Percentiles rank a stretch among this genome's conserved stretches.
Conservation (phyloP, 2,888 invertebrate genomes). For the Eristalis pertinax region DNA sequence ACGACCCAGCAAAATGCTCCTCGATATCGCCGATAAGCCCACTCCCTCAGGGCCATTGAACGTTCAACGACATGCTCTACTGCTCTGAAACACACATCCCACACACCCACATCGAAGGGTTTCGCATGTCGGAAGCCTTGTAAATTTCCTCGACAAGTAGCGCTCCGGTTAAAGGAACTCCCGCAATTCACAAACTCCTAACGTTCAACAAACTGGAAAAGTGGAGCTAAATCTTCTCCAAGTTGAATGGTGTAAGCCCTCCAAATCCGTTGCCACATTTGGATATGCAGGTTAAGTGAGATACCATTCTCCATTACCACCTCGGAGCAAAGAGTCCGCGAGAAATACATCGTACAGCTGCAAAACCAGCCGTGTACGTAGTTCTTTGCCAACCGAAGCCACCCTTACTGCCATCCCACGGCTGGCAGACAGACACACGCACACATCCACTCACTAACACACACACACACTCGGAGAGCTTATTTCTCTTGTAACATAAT, state of each 20-base stretch:
- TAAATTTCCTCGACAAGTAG: constrained; percentile 16
- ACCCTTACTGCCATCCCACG: background rate
- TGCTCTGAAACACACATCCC: background rate
- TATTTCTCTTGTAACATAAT: constrained; percentile 59
- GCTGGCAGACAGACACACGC: background rate
- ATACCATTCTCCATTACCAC: background rate
- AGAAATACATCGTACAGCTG: background rate
- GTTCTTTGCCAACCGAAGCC: constrained; percentile 2
- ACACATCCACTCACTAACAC: too few species aligned
- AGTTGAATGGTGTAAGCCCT: constrained; percentile 13
- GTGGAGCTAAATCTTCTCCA: constrained; percentile 25
- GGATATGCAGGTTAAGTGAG: constrained; percentile 39
- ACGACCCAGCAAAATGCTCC: too few species aligned
- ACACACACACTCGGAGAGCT: background rate
- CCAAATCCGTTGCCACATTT: constrained; percentile 15
- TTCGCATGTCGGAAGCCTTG: background rate
- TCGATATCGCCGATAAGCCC: too few species aligned
- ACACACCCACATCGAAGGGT: background rate
- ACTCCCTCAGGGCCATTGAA: background rate
- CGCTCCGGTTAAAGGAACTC: constrained; percentile 2
- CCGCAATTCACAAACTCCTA: constrained; percentile 2
- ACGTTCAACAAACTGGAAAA: constrained; percentile 39
- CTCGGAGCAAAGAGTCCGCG: background rate
- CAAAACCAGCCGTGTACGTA: background rate
- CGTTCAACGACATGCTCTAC: background rate